Base-by-base conservation (phyloP, 2,113 vertebrate species). In the Scatophagus argus region DNA sequence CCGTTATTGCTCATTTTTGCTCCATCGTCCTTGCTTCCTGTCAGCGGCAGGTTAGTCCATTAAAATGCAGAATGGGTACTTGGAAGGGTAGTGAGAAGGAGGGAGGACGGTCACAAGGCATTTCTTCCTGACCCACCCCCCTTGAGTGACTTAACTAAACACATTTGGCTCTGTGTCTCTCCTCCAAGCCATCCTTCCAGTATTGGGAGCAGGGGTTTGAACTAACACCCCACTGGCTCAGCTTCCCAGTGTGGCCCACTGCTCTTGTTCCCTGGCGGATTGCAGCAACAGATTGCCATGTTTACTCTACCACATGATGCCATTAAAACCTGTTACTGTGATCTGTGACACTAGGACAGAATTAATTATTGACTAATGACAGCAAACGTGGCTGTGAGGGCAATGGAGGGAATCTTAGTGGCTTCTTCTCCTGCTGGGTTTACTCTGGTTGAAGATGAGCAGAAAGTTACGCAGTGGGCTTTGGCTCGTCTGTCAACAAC, bases 361-460 rank as follows among this genome's bases (percentile, higher is more conserved):
- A 92, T 92, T 90, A 92, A 94, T 93, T 92, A 93, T 94, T 94
- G 92, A 92, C 91, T 93, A 93, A 94, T 91, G 93, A 93, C 87
- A 90, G 88, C 87, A 88, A 92, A 87, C 82, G 86, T 87, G 83
- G 80, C 89, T 87, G 84, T 58, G 76, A 89, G 84, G 83, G 84
- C 19, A 64, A 91, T 32, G 51, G 84, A 84, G 84, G 74, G 76
- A 72, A 64, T 84, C 84, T 82, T 65, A 41, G 80, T 61, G 72
- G 82, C 72, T 80, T 84, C 73, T 54, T 85, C 66, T 71, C 85
- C 80, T 77, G 76, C 84, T 82, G 88, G 84, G 44, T 88, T 88
- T 69, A 84, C 86, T 89, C 79, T 52, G 82, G 89, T 58, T 87
- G 78, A 66, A 88, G 88, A 90, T 54, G 60, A 89, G 79, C 73